Conservation (phyloP, 2,888 invertebrate species). For the Iselma pallidipennis region DNA sequence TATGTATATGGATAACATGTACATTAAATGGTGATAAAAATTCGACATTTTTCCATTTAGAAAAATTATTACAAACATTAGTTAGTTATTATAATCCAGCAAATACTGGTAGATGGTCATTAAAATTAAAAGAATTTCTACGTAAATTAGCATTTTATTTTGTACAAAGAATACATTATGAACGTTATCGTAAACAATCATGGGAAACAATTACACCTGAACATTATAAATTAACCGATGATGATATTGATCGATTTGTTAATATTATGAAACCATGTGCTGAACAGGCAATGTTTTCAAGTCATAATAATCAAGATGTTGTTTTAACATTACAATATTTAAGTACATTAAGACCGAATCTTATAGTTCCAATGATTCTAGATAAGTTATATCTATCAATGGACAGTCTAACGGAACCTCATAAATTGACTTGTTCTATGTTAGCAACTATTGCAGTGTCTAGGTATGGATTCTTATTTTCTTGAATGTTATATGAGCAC, state of each 20-base stretch:
- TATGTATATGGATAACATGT: slow-evolving; percentile 65
- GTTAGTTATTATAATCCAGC: slow-evolving; percentile 91
- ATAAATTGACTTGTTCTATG: slow-evolving; percentile 75
- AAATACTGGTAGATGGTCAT: slow-evolving; percentile 81
- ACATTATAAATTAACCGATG: slow-evolving; percentile 72
- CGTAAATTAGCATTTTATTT: slow-evolving; percentile 71
- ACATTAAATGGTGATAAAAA: slow-evolving; percentile 68
- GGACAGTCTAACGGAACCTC: slow-evolving; percentile 87
- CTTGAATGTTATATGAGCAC: neutral
- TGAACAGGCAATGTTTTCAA: slow-evolving; percentile 79
- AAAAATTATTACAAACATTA: slow-evolving; percentile 78
- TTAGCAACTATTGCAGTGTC: slow-evolving; percentile 71
- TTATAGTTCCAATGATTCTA: slow-evolving; percentile 81
- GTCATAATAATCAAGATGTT: slow-evolving; percentile 65
- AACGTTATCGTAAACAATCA: slow-evolving; percentile 64
- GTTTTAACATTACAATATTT: slow-evolving; percentile 73
- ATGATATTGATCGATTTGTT: slow-evolving; percentile 81
- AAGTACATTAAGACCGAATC: slow-evolving; percentile 76
- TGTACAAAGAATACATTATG: slow-evolving; percentile 63
- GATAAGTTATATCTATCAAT: slow-evolving; percentile 80
- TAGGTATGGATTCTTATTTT: slow-evolving; percentile 48
- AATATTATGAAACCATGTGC: slow-evolving; percentile 73
- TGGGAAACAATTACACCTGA: slow-evolving; percentile 76
- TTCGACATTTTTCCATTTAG: slow-evolving; percentile 71
- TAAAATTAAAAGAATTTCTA: slow-evolving; percentile 68